Evolutionary conservation across 2,113 vertebrate species (phyloP), one percentile per base, ranked within the genome.

Genomic region (Steatornis caripensis): DNA sequence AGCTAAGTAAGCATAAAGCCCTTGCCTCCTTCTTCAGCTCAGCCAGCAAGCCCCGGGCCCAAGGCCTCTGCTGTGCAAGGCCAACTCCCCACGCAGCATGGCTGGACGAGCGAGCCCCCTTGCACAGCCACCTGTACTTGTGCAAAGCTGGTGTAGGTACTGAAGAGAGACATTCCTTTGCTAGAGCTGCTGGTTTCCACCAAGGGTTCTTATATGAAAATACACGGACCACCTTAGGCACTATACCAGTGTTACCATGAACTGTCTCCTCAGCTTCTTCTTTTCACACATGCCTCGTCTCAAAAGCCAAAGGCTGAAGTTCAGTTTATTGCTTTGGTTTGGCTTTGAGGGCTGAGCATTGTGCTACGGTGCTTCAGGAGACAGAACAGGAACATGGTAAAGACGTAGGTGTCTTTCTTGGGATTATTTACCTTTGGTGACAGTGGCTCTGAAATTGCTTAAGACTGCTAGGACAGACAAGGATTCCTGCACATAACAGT

Each of bases 51-150:
- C 34, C 75, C 43, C 49, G 69, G 18, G 14, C 19, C 19, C 1
- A 0, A 24, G 48, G 15, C 2, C 14, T 9, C 46, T 3, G 0
- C 1, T 0, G 9, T 7, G 18, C 18, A 18, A 12, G 43, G 45
- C 26, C 46, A 41, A 22, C 4, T 15, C 3, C 11, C 11, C 15
- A 11, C 15, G 23, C 7, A 12, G 27, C n/a, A 36, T 1, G 1
- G 49, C 37, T 48, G 15, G 65, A 65, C 39, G 32, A 75, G 9
- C 0, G 0, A 69, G 30, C 8, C 14, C 15, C 26, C 36, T 49
- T 26, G 74, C 62, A 39, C 30, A 27, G 15, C 16, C 39, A 27
- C 23, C 54, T 69, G 45, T 37, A 30, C 29, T 32, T 41, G 24
- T 12, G 32, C 14, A 81, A 72, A 87, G 48, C 20, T 84, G 64